Base-by-base conservation (phyloP, 2,113 vertebrate species). In the Emydura subglobosa region DNA sequence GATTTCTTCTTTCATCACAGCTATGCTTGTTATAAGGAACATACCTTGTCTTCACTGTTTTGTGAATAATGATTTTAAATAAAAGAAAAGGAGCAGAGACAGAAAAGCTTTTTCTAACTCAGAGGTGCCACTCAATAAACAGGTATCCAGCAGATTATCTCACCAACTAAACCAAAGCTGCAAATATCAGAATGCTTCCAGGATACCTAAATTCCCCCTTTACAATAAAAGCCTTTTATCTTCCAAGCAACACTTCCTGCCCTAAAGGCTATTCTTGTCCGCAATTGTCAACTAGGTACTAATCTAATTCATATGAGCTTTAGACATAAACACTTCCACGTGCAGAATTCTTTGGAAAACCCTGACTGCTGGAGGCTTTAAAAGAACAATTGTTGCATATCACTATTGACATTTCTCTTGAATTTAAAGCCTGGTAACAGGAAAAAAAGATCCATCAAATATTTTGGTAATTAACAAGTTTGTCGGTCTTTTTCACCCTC, bases 121-220 rank as follows among this genome's bases (percentile, higher is more conserved):
- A 0, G 93, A 87, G 93, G 80, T 89, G 92, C 97, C 95, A 79
- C 96, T 94, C 88, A 6, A 89, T 92, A 91, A 96, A 93, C 97
- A 97, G 96, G 96, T 97, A 97, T 85, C 96, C 59, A 19, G 51
- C 89, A 95, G 97, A 97, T 97, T 97, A 96, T 94, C 89, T 93
- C 14, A 0, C 92, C 94, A 97, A 96, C 89, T 97, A 95, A 96
- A 92, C 89, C 92, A 94, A 85, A 96, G 93, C 93, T 96, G 95
- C 90, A 91, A 94, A 93, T 76, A 94, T 76, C 92, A 95, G 57
- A 88, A 85, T 0, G 4, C 72, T 83, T 88, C 87, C 79, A 12
- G 21, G 53, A 82, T 72, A 51, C 81, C 89, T 49, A 39, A 88
- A 94, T 50, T 27, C 49, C 17, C 16, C 79, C 29, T 96, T 72